Percentiles rank a stretch among this genome's conserved stretches.
Evolutionary conservation across 2,888 invertebrate genomes (phyloP).

Genomic region (Teinopalpus imperialis): DNA sequence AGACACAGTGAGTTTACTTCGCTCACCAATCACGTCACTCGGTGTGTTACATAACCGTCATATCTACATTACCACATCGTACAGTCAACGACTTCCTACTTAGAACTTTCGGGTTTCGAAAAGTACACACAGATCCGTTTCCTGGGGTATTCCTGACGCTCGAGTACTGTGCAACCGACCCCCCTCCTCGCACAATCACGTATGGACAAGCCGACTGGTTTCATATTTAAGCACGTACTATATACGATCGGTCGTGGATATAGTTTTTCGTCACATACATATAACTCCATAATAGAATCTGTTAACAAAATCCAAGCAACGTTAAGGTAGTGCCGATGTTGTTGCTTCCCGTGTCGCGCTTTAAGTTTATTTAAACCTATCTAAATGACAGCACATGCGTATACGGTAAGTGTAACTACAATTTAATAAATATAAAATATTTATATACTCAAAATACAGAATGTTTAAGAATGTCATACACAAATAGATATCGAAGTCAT

Average conservation of each 20-base stretch:
- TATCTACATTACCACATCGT: slow-evolving; percentile 28
- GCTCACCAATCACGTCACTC: slow-evolving; percentile 1
- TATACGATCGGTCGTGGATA: slow-evolving; percentile 60
- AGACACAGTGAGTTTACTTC: background rate
- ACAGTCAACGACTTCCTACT: slow-evolving; percentile 52
- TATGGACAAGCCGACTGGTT: slow-evolving; percentile 48
- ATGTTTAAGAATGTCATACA: too few species aligned
- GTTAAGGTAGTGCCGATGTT: slow-evolving; percentile 2
- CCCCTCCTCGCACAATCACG: slow-evolving; percentile 49
- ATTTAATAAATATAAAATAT: background rate
- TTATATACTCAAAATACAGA: too few species aligned
- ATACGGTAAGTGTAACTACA: slow-evolving; percentile 17
- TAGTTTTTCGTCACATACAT: slow-evolving; percentile 40
- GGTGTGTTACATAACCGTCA: slow-evolving; percentile 19
- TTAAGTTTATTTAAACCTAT: background rate
- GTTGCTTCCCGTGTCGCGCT: background rate
- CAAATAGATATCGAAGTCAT: too few species aligned
- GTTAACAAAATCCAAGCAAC: slow-evolving; percentile 4
- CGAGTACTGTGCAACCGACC: slow-evolving; percentile 37
- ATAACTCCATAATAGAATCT: slow-evolving; percentile 19
- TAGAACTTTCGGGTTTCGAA: slow-evolving; percentile 72
- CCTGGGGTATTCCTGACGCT: slow-evolving; percentile 61
- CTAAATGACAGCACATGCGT: slow-evolving; percentile 4
- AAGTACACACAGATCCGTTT: slow-evolving; percentile 59
- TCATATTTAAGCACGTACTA: slow-evolving; percentile 73